Conservation (phyloP, 1,140 invertebrate genomes). For the Drosophila grimshawi region DNA sequence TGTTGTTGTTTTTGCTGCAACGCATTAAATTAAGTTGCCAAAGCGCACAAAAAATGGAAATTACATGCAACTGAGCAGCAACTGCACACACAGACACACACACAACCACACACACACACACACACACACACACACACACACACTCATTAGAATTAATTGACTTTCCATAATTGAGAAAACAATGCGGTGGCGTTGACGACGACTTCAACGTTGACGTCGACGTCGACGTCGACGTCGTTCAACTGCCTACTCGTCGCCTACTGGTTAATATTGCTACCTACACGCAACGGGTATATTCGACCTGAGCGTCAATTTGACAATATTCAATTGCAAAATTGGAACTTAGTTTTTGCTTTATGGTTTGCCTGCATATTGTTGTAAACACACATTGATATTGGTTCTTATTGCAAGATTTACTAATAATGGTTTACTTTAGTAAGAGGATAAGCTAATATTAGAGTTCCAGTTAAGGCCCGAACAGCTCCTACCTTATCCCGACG, state of each 20-base stretch:
- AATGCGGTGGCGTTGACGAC: constrained; percentile 78
- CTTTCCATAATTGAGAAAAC: constrained; percentile 84
- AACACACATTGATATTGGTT: too few species aligned
- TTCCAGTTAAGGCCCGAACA: too few species aligned
- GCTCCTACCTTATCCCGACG: too few species aligned
- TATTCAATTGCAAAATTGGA: not conserved
- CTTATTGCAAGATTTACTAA: too few species aligned
- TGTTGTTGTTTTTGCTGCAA: constrained; percentile 63
- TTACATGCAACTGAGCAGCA: constrained; percentile 62
- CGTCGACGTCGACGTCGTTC: constrained; percentile 12
- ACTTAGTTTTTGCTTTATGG: too few species aligned
- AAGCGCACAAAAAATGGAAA: constrained; percentile 81
- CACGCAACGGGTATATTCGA: not conserved
- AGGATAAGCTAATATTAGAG: too few species aligned
- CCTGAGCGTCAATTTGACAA: not conserved
- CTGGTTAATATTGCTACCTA: constrained; percentile 8
- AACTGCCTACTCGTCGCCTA: constrained; percentile 48
- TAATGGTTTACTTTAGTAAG: too few species aligned
- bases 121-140: constrained; percentile 37
- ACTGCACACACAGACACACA: constrained; percentile 30
- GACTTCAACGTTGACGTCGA: constrained; percentile 29
- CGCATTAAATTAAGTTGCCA: constrained; percentile 84
- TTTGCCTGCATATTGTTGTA: too few species aligned
- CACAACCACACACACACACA: constrained; percentile 41
- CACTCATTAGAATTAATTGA: constrained; percentile 84